Base-by-base conservation (phyloP, 2,113 vertebrate species). In the Monopterus albus region DNA sequence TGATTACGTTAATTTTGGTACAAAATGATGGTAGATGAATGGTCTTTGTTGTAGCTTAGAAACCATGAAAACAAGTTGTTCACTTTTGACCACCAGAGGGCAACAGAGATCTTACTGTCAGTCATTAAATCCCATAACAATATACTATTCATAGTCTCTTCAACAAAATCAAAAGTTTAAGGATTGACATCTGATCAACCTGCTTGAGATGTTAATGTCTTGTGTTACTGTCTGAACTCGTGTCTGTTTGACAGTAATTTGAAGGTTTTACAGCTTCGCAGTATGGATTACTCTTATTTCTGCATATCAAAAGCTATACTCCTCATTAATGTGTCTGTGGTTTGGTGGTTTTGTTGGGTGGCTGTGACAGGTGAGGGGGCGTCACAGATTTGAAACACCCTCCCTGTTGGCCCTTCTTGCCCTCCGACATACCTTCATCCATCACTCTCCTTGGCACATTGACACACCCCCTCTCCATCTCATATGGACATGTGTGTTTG, bases 351-450 rank as follows among this genome's bases (percentile, higher is more conserved):
- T 78, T 78, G 81, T 79, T 80, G 56, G 20, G 21, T 29, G 23
- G 29, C n/a, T 28, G 78, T 79, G 79, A 76, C 88, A 89, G 86
- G 87, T 88, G 89, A 84, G 76, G 76, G 80, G 83, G 90, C 72
- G 87, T 87, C 38, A 42, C 74, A 49, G 49, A 47, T 51, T 56
- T 68, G 42, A 64, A 39, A 42, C 58, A 10, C 1, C 71, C 67
- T 56, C 64, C 61, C 43, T 50, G 23, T 53, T 38, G 63, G 52
- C 26, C 39, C n/a, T 7, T 29, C 55, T 51, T 11, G 4, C 57
- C 58, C 42, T 64, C 72, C 29, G 7, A 84, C 82, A 81, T 71
- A 78, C 72, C 72, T 84, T 45, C 78, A 90, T 90, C 81, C 84
- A 90, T 90, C 88, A 88, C 78, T 79, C 66, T 79, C 49, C 7